Evolutionary conservation across 2,113 vertebrate species (phyloP), one percentile per base, ranked within the genome.

Genomic region (Mixornis gularis): DNA sequence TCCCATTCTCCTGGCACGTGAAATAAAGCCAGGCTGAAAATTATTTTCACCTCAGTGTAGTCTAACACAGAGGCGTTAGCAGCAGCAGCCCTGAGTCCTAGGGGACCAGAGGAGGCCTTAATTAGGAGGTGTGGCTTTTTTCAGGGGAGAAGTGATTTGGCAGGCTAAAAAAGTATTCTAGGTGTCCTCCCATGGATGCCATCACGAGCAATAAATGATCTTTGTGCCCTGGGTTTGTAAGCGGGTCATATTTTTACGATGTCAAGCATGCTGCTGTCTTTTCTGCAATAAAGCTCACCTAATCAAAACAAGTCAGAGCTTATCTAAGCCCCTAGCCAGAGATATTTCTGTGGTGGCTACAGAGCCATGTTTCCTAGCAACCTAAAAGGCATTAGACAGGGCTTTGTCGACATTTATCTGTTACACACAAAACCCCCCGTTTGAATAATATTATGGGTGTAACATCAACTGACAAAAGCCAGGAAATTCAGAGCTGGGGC

Each of bases 291-390:
- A 93, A 94, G 82, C 82, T 91, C 87, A 91, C 85, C 92, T 91
- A 93, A 94, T 95, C 95, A 96, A 94, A 95, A 89, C 91, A 92
- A 95, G 92, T 89, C 92, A 82, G 89, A 91, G 90, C 89, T 96
- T 95, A 95, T 96, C 94, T 96, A 89, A 95, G 90, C 72, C 89
- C 72, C 91, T 84, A 78, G 91, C 93, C 29, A 3, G 87, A 95
- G 96, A 94, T 95, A 94, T 85, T 87, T 93, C 81, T 95, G 93
- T 96, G 91, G 89, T 96, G 94, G 89, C 92, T 96, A 96, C 96
- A 92, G 94, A 96, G 68, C 70, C 0, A 2, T 14, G 97, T 97
- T 89, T 98, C 97, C 97, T 97, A 98, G 97, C 97, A 98, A 97
- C 97, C 85, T 88, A 60, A 43, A 95, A 95, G 94, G 87, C 93